Conservation (phyloP, 1,140 invertebrate genomes). For the Ceratoteleas bidentatus region DNA sequence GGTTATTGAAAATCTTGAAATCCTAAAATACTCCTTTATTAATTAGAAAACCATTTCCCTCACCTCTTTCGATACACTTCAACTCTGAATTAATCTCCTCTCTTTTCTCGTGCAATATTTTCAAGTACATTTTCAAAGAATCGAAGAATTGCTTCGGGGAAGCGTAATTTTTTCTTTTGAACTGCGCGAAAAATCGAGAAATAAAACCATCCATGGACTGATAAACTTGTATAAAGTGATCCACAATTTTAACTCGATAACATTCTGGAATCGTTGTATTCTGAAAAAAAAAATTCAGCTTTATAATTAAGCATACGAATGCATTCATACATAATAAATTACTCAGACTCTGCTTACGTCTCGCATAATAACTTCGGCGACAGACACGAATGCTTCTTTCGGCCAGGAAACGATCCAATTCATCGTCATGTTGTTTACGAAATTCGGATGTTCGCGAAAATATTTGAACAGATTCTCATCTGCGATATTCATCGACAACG, state of each 20-base stretch:
- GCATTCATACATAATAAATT: background rate
- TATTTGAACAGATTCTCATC: constrained; percentile 90
- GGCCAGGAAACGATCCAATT: constrained; percentile 98
- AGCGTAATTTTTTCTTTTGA: constrained; percentile 90
- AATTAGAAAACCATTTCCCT: background rate
- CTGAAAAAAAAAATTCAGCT: constrained; percentile 70
- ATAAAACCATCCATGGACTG: constrained; percentile 87
- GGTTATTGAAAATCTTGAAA: constrained; percentile 1
- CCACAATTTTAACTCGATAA: constrained; percentile 86
- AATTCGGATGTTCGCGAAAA: constrained; percentile 93
- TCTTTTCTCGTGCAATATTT: constrained; percentile 85
- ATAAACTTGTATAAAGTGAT: constrained; percentile 93
- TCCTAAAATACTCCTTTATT: background rate
- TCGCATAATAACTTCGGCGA: constrained; percentile 90
- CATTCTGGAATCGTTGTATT: constrained; percentile 84
- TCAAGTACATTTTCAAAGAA: constrained; percentile 89
- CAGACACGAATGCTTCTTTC: constrained; percentile 90
- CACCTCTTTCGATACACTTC: constrained; percentile 77
- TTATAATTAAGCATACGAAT: background rate
- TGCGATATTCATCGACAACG: constrained; percentile 93
- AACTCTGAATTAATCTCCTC: constrained; percentile 77
- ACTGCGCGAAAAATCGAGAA: constrained; percentile 85
- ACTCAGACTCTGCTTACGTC: constrained; percentile 78
- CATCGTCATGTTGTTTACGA: constrained; percentile 95
- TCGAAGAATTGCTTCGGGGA: constrained; percentile 95